A percentile compares a stretch with the other conserved stretches of the same genome.
phyloP scores from a whole-genome alignment of 2,888 invertebrate species.

The Alloplasta piceator region DNA sequence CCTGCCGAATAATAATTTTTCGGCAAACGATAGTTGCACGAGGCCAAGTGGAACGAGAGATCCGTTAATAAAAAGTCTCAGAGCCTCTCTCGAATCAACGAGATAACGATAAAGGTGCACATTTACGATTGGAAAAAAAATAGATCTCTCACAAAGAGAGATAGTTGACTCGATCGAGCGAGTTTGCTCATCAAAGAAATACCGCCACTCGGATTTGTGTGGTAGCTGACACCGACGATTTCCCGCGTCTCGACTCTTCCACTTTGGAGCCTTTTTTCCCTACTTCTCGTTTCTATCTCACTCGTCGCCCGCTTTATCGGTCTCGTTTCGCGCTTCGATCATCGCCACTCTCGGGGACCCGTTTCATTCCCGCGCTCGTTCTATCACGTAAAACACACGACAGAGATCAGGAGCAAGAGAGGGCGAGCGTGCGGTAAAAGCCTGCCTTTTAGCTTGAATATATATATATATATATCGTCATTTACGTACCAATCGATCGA shows the following conservation, averaged over 20 bases:
- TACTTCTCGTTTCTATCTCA: slow-evolving; percentile 6
- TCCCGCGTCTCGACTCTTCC: slow-evolving; percentile 40
- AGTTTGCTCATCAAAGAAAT: slow-evolving; percentile 49
- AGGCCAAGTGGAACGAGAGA: slow-evolving; percentile 32
- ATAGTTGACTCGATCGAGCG: slow-evolving; percentile 36
- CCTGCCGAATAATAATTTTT: too few relatives aligned
- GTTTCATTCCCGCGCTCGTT: slow-evolving; percentile 39
- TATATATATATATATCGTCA: slow-evolving; percentile 57
- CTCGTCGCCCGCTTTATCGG: slow-evolving; percentile 35
- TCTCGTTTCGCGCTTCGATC: slow-evolving; percentile 54
- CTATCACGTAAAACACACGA: slow-evolving; percentile 26
- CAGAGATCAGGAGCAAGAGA: neutral
- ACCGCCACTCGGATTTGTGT: slow-evolving; percentile 28
- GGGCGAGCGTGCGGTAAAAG: slow-evolving; percentile 1
- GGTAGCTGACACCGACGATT: too few relatives aligned
- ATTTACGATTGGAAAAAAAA: slow-evolving; percentile 16
- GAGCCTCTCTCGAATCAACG: slow-evolving; percentile 21
- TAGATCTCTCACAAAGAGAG: slow-evolving; percentile 14
- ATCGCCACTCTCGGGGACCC: slow-evolving; percentile 31
- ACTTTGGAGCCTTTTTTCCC: slow-evolving; percentile 39
- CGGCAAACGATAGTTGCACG: neutral
- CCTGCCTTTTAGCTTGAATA: slow-evolving; percentile 35
- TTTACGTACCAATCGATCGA: slow-evolving; percentile 16
- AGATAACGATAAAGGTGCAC: slow-evolving; percentile 42
- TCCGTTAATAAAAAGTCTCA: slow-evolving; percentile 39